These are phyloP conservation scores for Prietella phreatophila DNA, from an alignment of 2,113 vertebrate genomes.

Conservation along the genomic window DNA sequence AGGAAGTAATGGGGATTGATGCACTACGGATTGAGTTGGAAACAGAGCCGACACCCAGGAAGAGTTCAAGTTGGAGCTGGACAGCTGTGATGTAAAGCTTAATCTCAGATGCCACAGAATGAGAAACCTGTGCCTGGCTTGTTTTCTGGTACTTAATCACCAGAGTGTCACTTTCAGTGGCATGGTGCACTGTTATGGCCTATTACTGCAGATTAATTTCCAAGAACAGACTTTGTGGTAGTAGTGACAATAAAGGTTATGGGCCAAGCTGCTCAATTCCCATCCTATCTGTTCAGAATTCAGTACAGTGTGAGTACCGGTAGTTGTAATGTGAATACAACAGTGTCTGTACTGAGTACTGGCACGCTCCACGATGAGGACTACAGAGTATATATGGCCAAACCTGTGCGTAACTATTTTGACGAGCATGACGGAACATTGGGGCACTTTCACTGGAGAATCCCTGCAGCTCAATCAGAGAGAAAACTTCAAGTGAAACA, in stretches of 20 bases:
- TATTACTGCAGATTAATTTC: constrained; percentile 27
- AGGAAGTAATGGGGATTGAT: constrained; percentile 89
- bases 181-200: constrained; percentile 8
- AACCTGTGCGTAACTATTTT: background rate
- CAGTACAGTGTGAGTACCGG: background rate
- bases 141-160: constrained; percentile 37
- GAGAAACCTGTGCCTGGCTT: constrained; percentile 13
- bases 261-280: constrained; percentile 8
- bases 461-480: background rate
- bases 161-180: constrained; percentile 3
- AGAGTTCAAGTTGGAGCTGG: constrained; percentile 41
- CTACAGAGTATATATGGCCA: background rate
- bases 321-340: background rate
- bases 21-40: constrained; percentile 80
- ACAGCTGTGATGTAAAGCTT: constrained; percentile 35
- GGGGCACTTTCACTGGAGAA: background rate
- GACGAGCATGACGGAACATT: background rate
- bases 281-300: background rate
- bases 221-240: constrained; percentile 16
- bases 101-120: constrained; percentile 12
- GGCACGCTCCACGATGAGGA: background rate
- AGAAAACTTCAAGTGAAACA: background rate
- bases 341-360: background rate
- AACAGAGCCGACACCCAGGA: constrained; percentile 75
- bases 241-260: constrained; percentile 8